Percentiles rank a stretch among this genome's conserved stretches.
Evolutionary conservation across 2,888 invertebrate species (phyloP).

Genomic region (Troglohyphantes excavatus): DNA sequence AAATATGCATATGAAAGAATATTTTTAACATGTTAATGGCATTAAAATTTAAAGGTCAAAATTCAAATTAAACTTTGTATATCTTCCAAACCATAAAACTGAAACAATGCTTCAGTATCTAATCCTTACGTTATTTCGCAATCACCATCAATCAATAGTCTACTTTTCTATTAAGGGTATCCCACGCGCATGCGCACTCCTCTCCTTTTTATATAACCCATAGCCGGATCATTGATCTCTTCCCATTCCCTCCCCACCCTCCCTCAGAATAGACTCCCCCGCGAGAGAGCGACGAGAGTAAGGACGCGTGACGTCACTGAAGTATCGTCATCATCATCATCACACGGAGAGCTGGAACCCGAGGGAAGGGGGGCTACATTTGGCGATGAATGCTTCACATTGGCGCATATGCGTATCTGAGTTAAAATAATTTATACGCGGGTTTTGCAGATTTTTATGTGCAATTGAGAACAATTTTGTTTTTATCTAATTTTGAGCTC

Average conservation of each 20-base stretch:
- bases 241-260: constrained; percentile 23
- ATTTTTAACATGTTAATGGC: too few relatives aligned
- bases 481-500: too few relatives aligned
- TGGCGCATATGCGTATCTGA: constrained; percentile 11
- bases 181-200: constrained; percentile 11
- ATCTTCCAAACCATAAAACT: too few relatives aligned
- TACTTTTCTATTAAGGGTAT: too few relatives aligned
- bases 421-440: too few relatives aligned
- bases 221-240: constrained; percentile 74
- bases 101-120: too few relatives aligned
- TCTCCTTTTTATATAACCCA: constrained; percentile 61
- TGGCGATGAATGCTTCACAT: constrained; percentile 7
- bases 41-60: too few relatives aligned
- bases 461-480: too few relatives aligned
- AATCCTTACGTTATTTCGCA: too few relatives aligned
- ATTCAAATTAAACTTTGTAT: too few relatives aligned
- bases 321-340: constrained; percentile 78
- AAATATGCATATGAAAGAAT: too few relatives aligned
- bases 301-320: constrained; percentile 78
- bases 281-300: constrained; percentile 75
- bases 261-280: constrained; percentile 39
- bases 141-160: constrained; percentile 9
- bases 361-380: background rate
- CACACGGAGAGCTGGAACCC: constrained; percentile 58
- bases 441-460: too few relatives aligned